A percentile compares a stretch with the other conserved stretches of the same genome.
These are phyloP conservation scores for Morinoia aosen DNA, from an alignment of 2,888 invertebrate species.

Conservation along the genomic window DNA sequence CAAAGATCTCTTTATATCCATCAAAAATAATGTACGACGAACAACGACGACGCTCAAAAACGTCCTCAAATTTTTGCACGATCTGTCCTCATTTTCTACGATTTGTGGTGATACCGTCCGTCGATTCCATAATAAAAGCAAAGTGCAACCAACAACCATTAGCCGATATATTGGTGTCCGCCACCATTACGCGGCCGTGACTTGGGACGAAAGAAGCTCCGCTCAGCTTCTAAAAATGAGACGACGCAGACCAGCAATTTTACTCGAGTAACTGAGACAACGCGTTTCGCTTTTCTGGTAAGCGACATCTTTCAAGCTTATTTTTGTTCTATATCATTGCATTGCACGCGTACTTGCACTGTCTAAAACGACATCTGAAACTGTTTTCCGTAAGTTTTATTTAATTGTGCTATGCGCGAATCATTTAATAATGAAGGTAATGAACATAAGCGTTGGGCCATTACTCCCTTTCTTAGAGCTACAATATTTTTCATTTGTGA, in stretches of 20 bases:
- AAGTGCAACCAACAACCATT: background rate
- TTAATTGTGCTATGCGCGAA: too few species aligned
- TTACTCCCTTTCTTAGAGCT: too few species aligned
- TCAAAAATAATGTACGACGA: background rate
- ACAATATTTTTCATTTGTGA: too few species aligned
- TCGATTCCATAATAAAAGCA: background rate
- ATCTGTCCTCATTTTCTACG: background rate
- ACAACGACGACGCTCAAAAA: background rate
- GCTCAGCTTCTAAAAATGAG: background rate
- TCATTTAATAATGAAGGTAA: too few species aligned
- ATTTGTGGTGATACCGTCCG: constrained; percentile 23
- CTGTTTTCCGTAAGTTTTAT: too few species aligned
- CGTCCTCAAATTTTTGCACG: background rate
- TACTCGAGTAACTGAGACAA: background rate
- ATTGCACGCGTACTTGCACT: too few species aligned
- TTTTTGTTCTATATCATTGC: background rate
- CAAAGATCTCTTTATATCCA: background rate
- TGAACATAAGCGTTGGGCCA: too few species aligned
- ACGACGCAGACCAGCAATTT: background rate
- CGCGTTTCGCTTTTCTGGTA: background rate
- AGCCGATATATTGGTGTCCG: background rate
- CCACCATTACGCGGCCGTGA: background rate
- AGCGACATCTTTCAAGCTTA: background rate
- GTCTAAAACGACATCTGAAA: too few species aligned
- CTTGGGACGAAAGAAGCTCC: background rate